phyloP scores from a whole-genome alignment of 2,888 invertebrate genomes.

The Petrolisthes cinctipes region DNA sequence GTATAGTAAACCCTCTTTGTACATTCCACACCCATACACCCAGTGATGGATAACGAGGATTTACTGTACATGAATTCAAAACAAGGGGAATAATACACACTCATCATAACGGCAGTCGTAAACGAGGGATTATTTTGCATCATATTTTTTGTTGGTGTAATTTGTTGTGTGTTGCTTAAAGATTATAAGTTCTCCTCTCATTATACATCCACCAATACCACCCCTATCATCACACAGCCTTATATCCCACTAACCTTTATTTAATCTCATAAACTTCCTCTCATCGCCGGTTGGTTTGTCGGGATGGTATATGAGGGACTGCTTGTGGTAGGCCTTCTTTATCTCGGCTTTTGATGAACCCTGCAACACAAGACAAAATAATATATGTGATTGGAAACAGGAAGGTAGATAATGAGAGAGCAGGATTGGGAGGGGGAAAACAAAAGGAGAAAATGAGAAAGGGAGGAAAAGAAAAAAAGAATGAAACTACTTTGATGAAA shows the following conservation, averaged over 20 bases:
- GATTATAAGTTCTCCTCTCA: too few species aligned
- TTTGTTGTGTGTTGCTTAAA: too few species aligned
- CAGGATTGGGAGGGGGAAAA: background rate
- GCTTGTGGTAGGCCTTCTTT: conserved; percentile 93
- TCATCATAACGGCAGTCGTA: too few species aligned
- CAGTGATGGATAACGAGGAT: too few species aligned
- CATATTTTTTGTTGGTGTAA: too few species aligned
- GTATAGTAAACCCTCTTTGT: too few species aligned
- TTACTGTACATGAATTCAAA: too few species aligned
- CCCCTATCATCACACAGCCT: background rate
- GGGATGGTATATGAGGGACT: conserved; percentile 94
- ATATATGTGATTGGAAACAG: background rate
- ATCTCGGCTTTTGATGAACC: conserved; percentile 90
- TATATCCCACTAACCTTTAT: conserved; percentile 80
- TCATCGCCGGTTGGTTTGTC: conserved; percentile 98
- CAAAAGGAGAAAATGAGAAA: background rate
- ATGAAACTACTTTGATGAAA: too few species aligned
- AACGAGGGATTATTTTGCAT: too few species aligned
- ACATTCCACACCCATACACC: too few species aligned
- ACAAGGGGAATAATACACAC: too few species aligned
- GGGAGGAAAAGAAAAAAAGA: conserved; percentile 5
- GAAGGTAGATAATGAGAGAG: background rate
- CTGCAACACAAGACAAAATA: conserved; percentile 69
- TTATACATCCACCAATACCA: too few species aligned
- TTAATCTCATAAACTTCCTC: conserved; percentile 96